A percentile compares a stretch with the other conserved stretches of the same genome.
phyloP scores from a whole-genome alignment of 2,888 invertebrate species.

The Aleiodes alternator region DNA sequence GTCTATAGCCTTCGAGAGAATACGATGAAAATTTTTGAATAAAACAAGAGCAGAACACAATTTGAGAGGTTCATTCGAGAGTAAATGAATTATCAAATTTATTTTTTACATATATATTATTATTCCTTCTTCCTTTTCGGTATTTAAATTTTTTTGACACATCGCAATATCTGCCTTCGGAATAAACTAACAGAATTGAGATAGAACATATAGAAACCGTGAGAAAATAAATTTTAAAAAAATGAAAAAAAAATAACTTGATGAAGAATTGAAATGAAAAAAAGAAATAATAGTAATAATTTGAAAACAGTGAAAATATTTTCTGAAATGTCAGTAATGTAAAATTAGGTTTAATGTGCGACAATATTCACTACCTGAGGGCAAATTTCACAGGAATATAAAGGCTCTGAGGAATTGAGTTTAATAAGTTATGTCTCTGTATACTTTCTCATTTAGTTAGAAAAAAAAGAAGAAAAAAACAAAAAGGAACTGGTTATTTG shows the following conservation, averaged over 20 bases:
- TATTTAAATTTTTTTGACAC: background rate
- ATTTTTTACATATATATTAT: conserved; percentile 6
- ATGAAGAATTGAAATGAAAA: background rate
- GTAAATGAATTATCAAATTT: background rate
- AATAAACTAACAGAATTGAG: too few relatives aligned
- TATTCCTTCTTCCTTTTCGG: conserved; percentile 17
- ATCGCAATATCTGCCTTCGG: too few relatives aligned
- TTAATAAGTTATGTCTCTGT: background rate
- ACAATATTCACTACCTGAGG: conserved; percentile 18
- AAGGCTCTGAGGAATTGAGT: background rate
- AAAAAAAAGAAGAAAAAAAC: background rate
- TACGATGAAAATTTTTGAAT: too few relatives aligned
- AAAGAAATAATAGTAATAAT: conserved; percentile 16
- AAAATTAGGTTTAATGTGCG: conserved; percentile 14
- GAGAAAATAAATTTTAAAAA: background rate
- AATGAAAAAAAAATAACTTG: conserved; percentile 61
- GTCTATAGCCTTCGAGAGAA: too few relatives aligned
- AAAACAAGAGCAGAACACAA: background rate
- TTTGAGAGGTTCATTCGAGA: background rate
- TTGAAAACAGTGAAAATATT: conserved; percentile 11
- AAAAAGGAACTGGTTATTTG: too few relatives aligned
- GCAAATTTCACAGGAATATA: background rate
- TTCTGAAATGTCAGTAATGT: conserved; percentile 19
- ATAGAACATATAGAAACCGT: too few relatives aligned
- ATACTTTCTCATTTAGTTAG: background rate